A percentile compares a stretch with the other conserved stretches of the same genome.
Evolutionary conservation across 2,113 vertebrate genomes (phyloP).

Genomic region (Myrmecobius fasciatus): DNA sequence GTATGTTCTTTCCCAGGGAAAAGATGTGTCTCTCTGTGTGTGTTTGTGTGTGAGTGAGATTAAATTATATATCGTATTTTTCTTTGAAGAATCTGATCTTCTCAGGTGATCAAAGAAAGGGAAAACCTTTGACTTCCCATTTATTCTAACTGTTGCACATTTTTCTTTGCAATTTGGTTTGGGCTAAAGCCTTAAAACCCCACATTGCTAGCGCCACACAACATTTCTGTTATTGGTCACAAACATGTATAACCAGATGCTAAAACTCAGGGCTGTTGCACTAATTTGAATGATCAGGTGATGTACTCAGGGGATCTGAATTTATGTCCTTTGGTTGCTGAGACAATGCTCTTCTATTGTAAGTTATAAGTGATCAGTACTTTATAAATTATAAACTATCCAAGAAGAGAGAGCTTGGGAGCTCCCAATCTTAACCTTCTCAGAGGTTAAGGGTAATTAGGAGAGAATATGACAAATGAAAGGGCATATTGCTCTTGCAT

Average conservation of each 20-base stretch:
- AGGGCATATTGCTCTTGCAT: background rate
- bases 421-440: background rate
- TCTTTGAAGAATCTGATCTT: background rate
- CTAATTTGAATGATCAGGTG: background rate
- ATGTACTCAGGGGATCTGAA: background rate
- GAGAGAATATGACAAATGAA: background rate
- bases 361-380: background rate
- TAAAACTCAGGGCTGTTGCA: background rate
- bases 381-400: background rate
- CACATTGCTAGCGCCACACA: background rate
- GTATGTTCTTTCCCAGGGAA: background rate
- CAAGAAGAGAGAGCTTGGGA: background rate
- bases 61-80: no score
- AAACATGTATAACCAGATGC: constrained; percentile 5
- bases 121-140: background rate
- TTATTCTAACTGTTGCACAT: background rate
- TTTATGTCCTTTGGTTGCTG: background rate
- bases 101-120: background rate
- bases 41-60: no score
- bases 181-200: constrained; percentile 1
- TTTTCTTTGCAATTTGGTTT: constrained; percentile 53
- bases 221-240: constrained; percentile 38
- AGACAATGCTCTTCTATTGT: background rate
- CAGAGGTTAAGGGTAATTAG: background rate
- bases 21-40: background rate